Conservation (phyloP, 2,888 invertebrate species). For the Troides aeacus region DNA sequence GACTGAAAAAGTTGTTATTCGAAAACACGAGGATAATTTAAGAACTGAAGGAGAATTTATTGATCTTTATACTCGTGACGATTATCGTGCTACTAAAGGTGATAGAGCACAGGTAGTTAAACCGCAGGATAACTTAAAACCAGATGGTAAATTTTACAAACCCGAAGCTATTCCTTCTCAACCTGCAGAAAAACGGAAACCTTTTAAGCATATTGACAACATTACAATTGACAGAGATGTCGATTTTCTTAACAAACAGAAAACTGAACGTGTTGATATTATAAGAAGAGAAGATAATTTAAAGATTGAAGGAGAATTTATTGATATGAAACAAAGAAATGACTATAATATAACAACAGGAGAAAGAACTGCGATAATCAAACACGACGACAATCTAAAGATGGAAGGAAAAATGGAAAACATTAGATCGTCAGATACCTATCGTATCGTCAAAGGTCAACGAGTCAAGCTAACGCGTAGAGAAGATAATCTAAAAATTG, state of each 20-base stretch:
- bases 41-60: conserved; percentile 78
- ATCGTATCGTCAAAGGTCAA: conserved; percentile 77
- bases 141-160: conserved; percentile 79
- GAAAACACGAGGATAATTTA: conserved; percentile 81
- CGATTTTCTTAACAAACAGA: conserved; percentile 57
- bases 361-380: conserved; percentile 74
- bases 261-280: conserved; percentile 81
- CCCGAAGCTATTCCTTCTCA: conserved; percentile 73
- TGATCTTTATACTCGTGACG: conserved; percentile 71
- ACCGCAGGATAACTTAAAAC: conserved; percentile 83
- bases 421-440: conserved; percentile 75
- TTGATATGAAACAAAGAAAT: conserved; percentile 77
- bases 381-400: conserved; percentile 83
- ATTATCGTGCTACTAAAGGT: conserved; percentile 77
- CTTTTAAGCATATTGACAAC: conserved; percentile 80
- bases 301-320: conserved; percentile 81
- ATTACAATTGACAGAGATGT: conserved; percentile 75
- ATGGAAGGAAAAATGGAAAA: conserved; percentile 82
- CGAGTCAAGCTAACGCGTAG: conserved; percentile 75
- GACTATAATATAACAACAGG: conserved; percentile 75
- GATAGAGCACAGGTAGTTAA: conserved; percentile 81
- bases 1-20: conserved; percentile 75
- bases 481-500: conserved; percentile 82
- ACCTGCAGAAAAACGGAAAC: conserved; percentile 79
- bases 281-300: conserved; percentile 82